These are phyloP conservation scores for Umimayanthus kanabou DNA, from an alignment of 92 coral and sea anemone genomes.

Conservation along the genomic window DNA sequence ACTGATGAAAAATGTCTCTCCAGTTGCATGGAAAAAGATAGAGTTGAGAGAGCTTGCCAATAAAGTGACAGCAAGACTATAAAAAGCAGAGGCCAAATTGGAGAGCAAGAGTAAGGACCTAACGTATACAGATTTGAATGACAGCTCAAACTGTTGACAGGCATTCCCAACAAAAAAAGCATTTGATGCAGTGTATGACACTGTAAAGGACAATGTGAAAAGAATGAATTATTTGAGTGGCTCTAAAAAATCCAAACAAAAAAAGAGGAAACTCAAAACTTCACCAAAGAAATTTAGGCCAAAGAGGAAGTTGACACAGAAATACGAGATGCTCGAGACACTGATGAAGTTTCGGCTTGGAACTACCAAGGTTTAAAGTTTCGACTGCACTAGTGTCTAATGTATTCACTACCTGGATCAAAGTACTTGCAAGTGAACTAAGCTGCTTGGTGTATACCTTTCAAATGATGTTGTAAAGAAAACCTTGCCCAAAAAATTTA, in stretches of 20 bases:
- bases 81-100: conserved; percentile 21
- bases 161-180: conserved; percentile 34
- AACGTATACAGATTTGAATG: conserved; percentile 8
- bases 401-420: conserved; percentile 38
- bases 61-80: not conserved
- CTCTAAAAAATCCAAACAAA: conserved; percentile 54
- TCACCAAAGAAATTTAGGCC: conserved; percentile 55
- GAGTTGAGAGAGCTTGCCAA: not conserved
- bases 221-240: conserved; percentile 58
- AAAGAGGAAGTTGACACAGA: conserved; percentile 35
- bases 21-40: not conserved
- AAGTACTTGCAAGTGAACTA: conserved; percentile 52
- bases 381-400: conserved; percentile 16
- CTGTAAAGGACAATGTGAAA: conserved; percentile 7
- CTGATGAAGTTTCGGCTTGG: conserved; percentile 54
- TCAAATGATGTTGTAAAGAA: conserved; percentile 49
- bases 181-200: conserved; percentile 23
- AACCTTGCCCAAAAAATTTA: conserved; percentile 59
- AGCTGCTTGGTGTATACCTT: conserved; percentile 52
- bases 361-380: conserved; percentile 10
- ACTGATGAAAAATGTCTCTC: conserved; percentile 19
- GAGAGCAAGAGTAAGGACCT: conserved; percentile 4
- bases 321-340: conserved; percentile 59
- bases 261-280: conserved; percentile 35
- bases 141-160: conserved; percentile 28